Percentiles rank a stretch among this genome's conserved stretches.
Conservation (phyloP, 1,140 invertebrate species). For the Zaprionus africanus region DNA sequence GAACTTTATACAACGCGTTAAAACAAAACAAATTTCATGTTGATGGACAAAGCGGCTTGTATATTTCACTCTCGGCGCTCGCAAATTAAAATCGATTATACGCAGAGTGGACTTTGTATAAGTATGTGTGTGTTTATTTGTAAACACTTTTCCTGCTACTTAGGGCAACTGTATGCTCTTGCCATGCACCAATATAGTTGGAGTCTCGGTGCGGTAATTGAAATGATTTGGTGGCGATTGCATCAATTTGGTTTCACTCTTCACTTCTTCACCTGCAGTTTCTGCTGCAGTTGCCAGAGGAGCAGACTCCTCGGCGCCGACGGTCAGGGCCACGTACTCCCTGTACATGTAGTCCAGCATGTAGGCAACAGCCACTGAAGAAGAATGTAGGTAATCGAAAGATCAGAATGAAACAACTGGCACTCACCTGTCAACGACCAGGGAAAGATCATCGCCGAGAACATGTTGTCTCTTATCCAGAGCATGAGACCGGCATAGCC, state of each 20-base stretch:
- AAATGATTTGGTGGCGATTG: background rate
- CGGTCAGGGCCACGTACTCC: background rate
- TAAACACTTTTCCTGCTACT: background rate
- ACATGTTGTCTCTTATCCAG: background rate
- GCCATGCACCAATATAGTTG: conserved; percentile 20
- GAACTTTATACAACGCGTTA: background rate
- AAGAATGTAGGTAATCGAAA: background rate
- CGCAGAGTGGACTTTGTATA: background rate
- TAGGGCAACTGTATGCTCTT: conserved; percentile 11
- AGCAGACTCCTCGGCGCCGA: background rate
- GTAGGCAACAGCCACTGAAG: background rate
- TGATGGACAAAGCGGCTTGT: background rate
- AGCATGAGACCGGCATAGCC: conserved; percentile 6
- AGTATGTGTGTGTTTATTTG: background rate
- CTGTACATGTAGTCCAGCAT: background rate
- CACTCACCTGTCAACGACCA: conserved; percentile 15
- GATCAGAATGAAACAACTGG: no score
- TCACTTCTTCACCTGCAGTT: background rate
- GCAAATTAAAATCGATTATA: background rate
- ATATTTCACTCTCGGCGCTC: background rate
- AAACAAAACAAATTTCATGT: background rate
- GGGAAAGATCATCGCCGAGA: background rate
- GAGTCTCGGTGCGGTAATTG: background rate
- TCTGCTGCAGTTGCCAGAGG: background rate
- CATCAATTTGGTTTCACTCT: background rate